Base-by-base conservation (phyloP, 2,888 invertebrate species). In the Linnaemya tessellans region DNA sequence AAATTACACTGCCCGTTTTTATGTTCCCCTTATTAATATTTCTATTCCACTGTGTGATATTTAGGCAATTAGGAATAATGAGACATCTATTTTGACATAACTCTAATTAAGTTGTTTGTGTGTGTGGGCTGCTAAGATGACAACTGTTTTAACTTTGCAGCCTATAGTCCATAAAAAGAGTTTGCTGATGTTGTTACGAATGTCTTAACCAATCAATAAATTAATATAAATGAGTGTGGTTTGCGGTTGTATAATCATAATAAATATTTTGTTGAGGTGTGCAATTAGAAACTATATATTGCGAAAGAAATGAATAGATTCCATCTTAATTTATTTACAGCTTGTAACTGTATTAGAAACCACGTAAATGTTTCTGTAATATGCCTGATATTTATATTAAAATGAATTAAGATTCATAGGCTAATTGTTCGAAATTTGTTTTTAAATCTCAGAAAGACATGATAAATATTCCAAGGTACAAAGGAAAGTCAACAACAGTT, bases 181-280 rank as follows among this genome's bases (percentile, higher is more conserved):
- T 60, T 78, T 49, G 58, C 49, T 58, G 25, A 78, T 68, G 25
- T 41, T 20, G 20, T 78, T 67, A 49, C 30, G n/a, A 25, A 60
- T 30, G 49, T 25, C 38, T 20, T 58, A 7, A 8, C 9, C 35
- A 68, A 49, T 78, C 41, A 58, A 51, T 38, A 15, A 38, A 65
- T 75, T 56, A 20, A 41, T 56, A 30, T 8, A 13, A 30, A n/a
- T 49, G 58, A 30, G 30, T 35, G 3, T 10, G 13, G 18, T n/a
- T 71, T 43, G 22, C 4, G 11, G 0, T 43, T 41, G 11, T 43
- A n/a, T 43, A 25, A 25, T 4, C 20, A 5, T 22, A 70, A 15
- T 20, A 15, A 25, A 71, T 30, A 13, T 71, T 56, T 43, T 15
- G 18, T 71, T 43, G 9, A 41, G 11, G 11, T 41, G 11, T 25